Conservation (phyloP, 1,140 invertebrate genomes). For the Aphelinus atriplicis region DNA sequence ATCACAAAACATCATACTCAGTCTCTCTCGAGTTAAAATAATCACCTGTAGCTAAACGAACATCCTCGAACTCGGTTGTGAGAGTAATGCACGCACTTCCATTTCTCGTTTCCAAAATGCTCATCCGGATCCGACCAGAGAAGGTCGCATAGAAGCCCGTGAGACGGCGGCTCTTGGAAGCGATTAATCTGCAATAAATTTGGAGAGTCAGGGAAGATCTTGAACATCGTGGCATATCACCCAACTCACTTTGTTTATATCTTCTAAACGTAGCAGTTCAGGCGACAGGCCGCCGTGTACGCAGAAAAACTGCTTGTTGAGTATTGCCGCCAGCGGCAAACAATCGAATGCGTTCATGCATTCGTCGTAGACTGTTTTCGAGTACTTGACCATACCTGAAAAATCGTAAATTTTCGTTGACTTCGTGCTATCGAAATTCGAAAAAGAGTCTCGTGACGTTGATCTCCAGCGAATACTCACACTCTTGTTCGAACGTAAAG, state of each 20-base stretch:
- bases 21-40: conserved; percentile 12
- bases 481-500: conserved; percentile 99
- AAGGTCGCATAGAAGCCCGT: conserved; percentile 99
- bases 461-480: conserved; percentile 74
- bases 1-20: too few relatives aligned
- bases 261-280: conserved; percentile 98
- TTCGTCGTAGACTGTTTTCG: conserved; percentile 98
- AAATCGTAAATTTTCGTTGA: neutral
- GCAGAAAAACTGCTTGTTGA: conserved; percentile 99
- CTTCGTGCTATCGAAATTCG: neutral
- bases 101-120: conserved; percentile 99
- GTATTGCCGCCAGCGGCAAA: conserved; percentile 97
- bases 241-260: conserved; percentile 88
- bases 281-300: conserved; percentile 99
- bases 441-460: neutral
- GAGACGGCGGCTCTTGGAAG: conserved; percentile 99
- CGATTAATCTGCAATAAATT: conserved; percentile 86
- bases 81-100: conserved; percentile 99
- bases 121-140: conserved; percentile 99
- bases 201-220: neutral
- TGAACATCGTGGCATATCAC: too few relatives aligned
- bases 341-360: conserved; percentile 99
- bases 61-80: conserved; percentile 99
- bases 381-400: conserved; percentile 99
- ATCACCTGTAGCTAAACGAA: conserved; percentile 98